phyloP scores from a whole-genome alignment of 2,888 invertebrate species.

The Aporophyla lueneburgensis region DNA sequence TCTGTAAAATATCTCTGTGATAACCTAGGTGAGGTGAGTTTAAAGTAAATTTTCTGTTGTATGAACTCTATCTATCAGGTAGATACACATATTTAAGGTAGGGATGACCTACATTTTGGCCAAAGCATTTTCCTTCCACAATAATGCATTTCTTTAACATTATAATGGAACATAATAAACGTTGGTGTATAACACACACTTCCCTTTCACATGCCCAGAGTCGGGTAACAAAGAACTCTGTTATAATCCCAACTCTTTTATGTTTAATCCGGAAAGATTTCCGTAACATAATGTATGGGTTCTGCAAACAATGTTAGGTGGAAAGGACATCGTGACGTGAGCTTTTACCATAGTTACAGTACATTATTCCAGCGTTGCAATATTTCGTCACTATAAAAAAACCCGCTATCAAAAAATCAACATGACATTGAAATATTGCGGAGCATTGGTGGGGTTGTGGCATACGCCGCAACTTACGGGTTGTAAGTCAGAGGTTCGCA shows the following conservation, averaged over 20 bases:
- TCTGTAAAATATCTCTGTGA: too few species aligned
- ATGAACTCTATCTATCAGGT: too few species aligned
- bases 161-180: conserved; percentile 5
- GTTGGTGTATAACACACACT: conserved; percentile 11
- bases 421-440: too few species aligned
- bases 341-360: neutral
- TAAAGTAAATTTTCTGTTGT: too few species aligned
- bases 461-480: too few species aligned
- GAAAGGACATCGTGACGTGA: neutral
- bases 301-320: neutral
- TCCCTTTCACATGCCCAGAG: neutral
- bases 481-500: too few species aligned
- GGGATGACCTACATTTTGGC: neutral
- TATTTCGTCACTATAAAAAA: too few species aligned
- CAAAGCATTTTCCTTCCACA: conserved; percentile 6
- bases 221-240: conserved; percentile 21
- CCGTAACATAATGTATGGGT: neutral
- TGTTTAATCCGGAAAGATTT: neutral
- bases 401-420: too few species aligned
- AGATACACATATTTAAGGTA: neutral
- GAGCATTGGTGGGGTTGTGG: too few species aligned
- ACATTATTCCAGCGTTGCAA: neutral
- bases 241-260: conserved; percentile 32
- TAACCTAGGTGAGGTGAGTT: too few species aligned
- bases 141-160: conserved; percentile 14